These are phyloP conservation scores for Hippotragus niger DNA, from an alignment of 2,113 vertebrate genomes.

Conservation along the genomic window DNA sequence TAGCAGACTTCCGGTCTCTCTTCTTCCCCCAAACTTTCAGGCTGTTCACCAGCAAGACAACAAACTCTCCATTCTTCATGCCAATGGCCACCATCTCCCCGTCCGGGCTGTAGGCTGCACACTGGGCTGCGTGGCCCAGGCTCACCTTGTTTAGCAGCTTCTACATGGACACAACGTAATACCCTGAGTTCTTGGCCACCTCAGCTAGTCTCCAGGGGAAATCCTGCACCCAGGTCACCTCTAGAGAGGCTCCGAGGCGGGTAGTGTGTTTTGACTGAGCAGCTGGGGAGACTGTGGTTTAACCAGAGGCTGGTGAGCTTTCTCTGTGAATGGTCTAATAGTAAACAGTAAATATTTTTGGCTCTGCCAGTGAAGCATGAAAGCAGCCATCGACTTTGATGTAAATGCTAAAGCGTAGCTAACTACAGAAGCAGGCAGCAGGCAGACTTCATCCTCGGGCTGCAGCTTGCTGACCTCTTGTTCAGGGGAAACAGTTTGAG, in stretches of 20 bases:
- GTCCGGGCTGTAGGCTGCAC: slow-evolving; percentile 91
- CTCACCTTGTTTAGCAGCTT: slow-evolving; percentile 97
- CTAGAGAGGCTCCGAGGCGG: accelerated
- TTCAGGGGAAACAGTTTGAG: background rate
- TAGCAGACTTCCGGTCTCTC: slow-evolving; percentile 93
- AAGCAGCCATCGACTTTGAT: background rate
- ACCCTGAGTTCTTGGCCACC: background rate
- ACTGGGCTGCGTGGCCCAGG: slow-evolving; percentile 91
- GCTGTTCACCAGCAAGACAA: slow-evolving; percentile 92
- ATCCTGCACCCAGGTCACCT: background rate
- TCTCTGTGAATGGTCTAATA: background rate
- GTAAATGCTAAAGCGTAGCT: accelerated
- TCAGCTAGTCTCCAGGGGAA: background rate
- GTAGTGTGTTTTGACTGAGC: background rate
- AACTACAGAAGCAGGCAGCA: background rate
- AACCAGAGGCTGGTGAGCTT: background rate
- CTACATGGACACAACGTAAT: slow-evolving; percentile 73
- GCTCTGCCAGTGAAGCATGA: background rate
- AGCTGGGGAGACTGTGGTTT: background rate
- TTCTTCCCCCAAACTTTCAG: slow-evolving; percentile 98
- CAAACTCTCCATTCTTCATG: slow-evolving; percentile 97
- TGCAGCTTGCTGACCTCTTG: background rate
- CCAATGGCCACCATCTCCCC: slow-evolving; percentile 97
- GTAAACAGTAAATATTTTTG: background rate
- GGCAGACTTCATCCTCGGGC: background rate